A percentile compares a stretch with the other conserved stretches of the same genome.
phyloP scores from a whole-genome alignment of 2,113 vertebrate species.

The Isurus oxyrinchus region DNA sequence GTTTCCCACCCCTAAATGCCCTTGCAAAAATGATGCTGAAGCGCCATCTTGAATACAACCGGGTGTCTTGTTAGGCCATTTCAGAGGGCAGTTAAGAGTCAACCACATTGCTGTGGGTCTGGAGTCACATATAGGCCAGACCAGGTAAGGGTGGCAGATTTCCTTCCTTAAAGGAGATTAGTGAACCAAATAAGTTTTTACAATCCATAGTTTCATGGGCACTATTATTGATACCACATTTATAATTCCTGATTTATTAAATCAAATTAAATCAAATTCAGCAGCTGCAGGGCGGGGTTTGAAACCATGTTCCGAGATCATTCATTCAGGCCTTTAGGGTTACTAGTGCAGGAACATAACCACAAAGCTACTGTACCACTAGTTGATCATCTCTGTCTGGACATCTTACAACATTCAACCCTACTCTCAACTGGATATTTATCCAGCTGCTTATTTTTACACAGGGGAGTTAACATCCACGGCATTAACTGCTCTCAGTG shows the following conservation, averaged over 20 bases:
- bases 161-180: background rate
- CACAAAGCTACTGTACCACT: too few relatives aligned
- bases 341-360: too few relatives aligned
- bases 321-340: too few relatives aligned
- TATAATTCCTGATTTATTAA: background rate
- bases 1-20: background rate
- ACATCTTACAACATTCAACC: background rate
- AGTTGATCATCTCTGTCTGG: background rate
- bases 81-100: background rate
- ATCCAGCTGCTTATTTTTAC: background rate
- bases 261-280: background rate
- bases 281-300: too few relatives aligned
- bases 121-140: background rate
- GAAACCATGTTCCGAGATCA: too few relatives aligned
- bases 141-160: background rate
- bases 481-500: background rate
- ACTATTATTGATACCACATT: background rate
- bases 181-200: background rate
- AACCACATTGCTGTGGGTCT: background rate
- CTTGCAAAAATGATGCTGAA: background rate
- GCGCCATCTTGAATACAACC: background rate
- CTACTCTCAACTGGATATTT: background rate
- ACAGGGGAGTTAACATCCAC: background rate
- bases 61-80: background rate
- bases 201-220: background rate